Base-by-base conservation (phyloP, 2,888 invertebrate genomes). In the Andrena flavipes region DNA sequence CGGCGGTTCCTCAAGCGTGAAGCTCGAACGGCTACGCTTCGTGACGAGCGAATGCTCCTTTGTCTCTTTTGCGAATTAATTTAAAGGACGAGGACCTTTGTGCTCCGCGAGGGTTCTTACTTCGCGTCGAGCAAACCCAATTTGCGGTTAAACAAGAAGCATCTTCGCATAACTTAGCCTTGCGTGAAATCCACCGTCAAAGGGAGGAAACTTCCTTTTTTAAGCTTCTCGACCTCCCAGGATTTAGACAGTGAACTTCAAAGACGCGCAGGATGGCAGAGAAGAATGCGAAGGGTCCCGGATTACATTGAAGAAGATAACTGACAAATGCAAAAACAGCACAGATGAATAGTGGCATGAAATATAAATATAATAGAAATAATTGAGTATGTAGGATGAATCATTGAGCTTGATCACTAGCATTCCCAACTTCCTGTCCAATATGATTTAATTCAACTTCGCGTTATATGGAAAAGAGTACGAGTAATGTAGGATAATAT, bases 181-280 rank as follows among this genome's bases (percentile, higher is more conserved):
- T 92, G 92, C 92, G 90, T 93, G 87, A 93, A 91, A 92, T 90
- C 87, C 92, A 86, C 90, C 86, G 91, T 92, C 92, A 92, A 92
- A 92, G 92, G 91, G 89, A 86, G 88, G 81, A 82, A 80, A 83
- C 80, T 88, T 83, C 84, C 88, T 88, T 90, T 89, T 89, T 90
- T 88, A 76, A 85, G 72, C 74, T 65, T 62, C 80, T 67, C 65
- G 71, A 70, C 70, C 76, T 83, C 63, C 62, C 48, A 63, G 62
- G 77, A 76, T 65, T 84, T 80, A 73, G 80, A 79, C 59, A 49
- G 30, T 65, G 86, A 80, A 68, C 76, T 86, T 84, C 78, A 81
- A 86, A 79, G 81, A 74, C 70, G 33, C 23, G 13, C 7, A 33
- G 10, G 70, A 84, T 72, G 26, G 56, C 63, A 48, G 13, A 42